Conservation (phyloP, 2,797 vertebrate species). For the Lithobates sylvaticus region DNA sequence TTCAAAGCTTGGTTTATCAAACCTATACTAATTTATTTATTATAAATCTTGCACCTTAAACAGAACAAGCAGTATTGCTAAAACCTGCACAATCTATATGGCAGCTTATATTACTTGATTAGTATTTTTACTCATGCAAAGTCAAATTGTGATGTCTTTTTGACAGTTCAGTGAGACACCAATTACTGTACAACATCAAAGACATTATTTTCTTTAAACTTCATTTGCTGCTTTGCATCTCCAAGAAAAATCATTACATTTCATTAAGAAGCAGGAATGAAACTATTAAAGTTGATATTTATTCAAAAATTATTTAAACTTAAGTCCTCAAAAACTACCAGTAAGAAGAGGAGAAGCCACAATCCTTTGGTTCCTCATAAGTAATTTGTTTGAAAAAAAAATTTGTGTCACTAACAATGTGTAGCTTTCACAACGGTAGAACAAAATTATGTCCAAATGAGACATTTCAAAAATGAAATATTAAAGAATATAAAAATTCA, state of each 20-base stretch:
- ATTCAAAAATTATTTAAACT: constrained; percentile 11
- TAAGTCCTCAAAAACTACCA: not conserved
- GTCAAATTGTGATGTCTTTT: not conserved
- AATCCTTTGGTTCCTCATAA: constrained; percentile 13
- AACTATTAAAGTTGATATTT: constrained; percentile 40
- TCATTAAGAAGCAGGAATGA: constrained; percentile 8
- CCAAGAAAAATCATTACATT: constrained; percentile 15
- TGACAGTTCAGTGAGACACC: not conserved
- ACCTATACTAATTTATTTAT: not conserved
- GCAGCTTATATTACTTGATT: not conserved
- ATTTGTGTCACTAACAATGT: constrained; percentile 34
- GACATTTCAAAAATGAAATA: constrained; percentile 13
- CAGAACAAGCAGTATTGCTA: not conserved
- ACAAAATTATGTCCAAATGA: constrained; percentile 23
- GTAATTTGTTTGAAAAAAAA: constrained; percentile 20
- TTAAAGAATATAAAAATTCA: constrained; percentile 20
- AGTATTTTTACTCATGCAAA: not conserved
- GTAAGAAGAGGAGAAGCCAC: constrained; percentile 2
- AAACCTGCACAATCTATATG: not conserved
- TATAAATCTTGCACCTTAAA: not conserved
- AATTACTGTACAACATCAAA: constrained; percentile 2
- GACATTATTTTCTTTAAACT: not conserved
- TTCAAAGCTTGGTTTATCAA: too few species aligned
- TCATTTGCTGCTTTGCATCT: not conserved
- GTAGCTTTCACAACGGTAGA: constrained; percentile 15